phyloP scores from a whole-genome alignment of 1,140 invertebrate species.

The Nephotettix cincticeps region DNA sequence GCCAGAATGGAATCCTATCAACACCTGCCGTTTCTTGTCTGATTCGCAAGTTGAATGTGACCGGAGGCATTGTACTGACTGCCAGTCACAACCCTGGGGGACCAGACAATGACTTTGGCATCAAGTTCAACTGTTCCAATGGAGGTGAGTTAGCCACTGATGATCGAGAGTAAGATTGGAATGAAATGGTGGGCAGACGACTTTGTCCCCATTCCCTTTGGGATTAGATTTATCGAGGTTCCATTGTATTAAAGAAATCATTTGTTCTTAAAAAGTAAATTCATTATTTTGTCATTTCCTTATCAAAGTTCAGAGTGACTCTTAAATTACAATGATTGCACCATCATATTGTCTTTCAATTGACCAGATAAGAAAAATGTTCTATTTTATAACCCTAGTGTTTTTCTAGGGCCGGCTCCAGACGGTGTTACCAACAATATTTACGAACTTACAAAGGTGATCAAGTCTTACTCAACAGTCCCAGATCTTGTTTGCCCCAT shows the following conservation, averaged over 20 bases:
- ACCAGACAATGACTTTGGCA: slow-evolving; percentile 95
- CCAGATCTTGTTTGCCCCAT: slow-evolving; percentile 77
- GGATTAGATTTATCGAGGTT: no score
- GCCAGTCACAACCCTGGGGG: slow-evolving; percentile 99
- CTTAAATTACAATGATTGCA: no score
- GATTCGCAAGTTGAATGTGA: slow-evolving; percentile 84
- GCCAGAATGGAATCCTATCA: slow-evolving; percentile 92
- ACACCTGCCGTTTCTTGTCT: slow-evolving; percentile 95
- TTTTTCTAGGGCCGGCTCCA: slow-evolving; percentile 75
- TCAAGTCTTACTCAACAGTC: slow-evolving; percentile 79
- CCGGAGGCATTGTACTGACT: slow-evolving; percentile 95
- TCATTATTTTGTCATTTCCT: no score
- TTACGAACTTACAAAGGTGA: slow-evolving; percentile 74
- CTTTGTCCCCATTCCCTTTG: no score
- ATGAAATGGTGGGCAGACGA: no score
- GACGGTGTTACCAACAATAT: slow-evolving; percentile 89
- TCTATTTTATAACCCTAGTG: no score
- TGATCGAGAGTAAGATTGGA: neutral
- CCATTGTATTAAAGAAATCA: no score
- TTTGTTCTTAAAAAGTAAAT: no score
- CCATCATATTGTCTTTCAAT: no score
- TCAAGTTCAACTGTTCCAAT: slow-evolving; percentile 97
- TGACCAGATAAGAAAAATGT: no score
- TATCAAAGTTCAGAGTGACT: no score
- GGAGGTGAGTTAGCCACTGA: slow-evolving; percentile 67